A percentile compares a stretch with the other conserved stretches of the same genome.
phyloP scores from a whole-genome alignment of 2,797 vertebrate genomes.

The Novumbra hubbsi region DNA sequence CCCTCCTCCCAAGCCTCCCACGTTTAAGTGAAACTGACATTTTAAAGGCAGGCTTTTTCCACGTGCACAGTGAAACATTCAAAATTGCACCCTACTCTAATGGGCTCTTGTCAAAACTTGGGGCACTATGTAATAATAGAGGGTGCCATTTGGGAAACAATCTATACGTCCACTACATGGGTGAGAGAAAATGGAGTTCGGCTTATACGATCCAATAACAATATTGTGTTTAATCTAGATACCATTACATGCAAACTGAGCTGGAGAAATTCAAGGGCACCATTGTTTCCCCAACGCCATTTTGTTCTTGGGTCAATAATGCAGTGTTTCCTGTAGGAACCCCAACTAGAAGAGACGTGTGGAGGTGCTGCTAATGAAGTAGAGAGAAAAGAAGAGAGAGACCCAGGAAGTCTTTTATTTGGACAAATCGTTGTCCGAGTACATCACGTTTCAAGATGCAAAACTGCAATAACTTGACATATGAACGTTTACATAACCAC shows the following conservation, averaged over 20 bases:
- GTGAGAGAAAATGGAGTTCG: conserved; percentile 61
- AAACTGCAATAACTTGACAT: no score
- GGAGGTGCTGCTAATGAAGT: conserved; percentile 46
- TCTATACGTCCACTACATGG: conserved; percentile 50
- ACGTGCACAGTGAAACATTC: conserved; percentile 27
- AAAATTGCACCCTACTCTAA: not conserved
- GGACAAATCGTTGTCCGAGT: not conserved
- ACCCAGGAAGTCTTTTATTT: conserved; percentile 5
- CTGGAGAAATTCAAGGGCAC: conserved; percentile 69
- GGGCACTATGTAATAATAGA: not conserved
- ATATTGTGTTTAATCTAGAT: conserved; percentile 77
- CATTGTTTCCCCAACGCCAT: conserved; percentile 61
- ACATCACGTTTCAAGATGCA: not conserved
- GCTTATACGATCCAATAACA: conserved; percentile 68
- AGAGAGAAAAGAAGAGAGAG: conserved; percentile 22
- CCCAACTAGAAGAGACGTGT: conserved; percentile 55
- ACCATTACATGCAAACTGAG: conserved; percentile 70
- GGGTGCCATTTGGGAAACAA: not conserved
- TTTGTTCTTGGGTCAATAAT: conserved; percentile 53
- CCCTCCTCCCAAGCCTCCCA: conserved; percentile 33
- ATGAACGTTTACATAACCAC: not conserved
- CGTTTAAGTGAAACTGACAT: conserved; percentile 45
- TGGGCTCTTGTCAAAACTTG: not conserved
- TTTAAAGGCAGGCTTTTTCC: conserved; percentile 60
- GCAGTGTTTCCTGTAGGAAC: conserved; percentile 66